These are phyloP conservation scores for Emberiza fucata DNA, from an alignment of 2,113 vertebrate genomes.

Conservation along the genomic window DNA sequence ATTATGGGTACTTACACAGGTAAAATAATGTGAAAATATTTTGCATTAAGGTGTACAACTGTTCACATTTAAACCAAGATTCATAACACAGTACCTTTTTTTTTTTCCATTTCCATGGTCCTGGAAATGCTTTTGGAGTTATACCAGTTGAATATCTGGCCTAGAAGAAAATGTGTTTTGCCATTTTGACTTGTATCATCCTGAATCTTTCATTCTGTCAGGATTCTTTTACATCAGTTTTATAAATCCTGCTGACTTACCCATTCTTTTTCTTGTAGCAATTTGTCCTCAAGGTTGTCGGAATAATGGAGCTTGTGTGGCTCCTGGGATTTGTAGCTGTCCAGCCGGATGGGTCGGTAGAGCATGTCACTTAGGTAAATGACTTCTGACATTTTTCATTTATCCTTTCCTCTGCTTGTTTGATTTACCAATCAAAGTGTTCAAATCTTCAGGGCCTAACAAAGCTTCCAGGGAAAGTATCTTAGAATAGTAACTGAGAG, in stretches of 20 bases:
- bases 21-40: not conserved
- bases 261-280: conserved; percentile 67
- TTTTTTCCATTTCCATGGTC: not conserved
- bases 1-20: not conserved
- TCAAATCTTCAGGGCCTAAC: not conserved
- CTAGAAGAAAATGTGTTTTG: conserved; percentile 13
- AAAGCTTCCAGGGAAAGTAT: not conserved
- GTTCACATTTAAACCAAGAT: not conserved
- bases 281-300: conserved; percentile 84
- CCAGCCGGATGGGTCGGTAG: conserved; percentile 82
- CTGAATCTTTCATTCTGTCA: conserved; percentile 45
- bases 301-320: conserved; percentile 81
- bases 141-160: not conserved
- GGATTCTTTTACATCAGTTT: conserved; percentile 12
- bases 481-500: not conserved
- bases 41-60: not conserved
- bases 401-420: conserved; percentile 4
- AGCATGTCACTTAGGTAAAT: conserved; percentile 82
- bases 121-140: not conserved
- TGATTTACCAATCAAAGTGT: not conserved
- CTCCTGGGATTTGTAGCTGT: conserved; percentile 89
- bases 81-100: not conserved
- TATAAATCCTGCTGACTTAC: conserved; percentile 35
- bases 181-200: conserved; percentile 42
- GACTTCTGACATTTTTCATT: not conserved